Base-by-base conservation (phyloP, 2,888 invertebrate genomes). In the Dolichomitus sp. region DNA sequence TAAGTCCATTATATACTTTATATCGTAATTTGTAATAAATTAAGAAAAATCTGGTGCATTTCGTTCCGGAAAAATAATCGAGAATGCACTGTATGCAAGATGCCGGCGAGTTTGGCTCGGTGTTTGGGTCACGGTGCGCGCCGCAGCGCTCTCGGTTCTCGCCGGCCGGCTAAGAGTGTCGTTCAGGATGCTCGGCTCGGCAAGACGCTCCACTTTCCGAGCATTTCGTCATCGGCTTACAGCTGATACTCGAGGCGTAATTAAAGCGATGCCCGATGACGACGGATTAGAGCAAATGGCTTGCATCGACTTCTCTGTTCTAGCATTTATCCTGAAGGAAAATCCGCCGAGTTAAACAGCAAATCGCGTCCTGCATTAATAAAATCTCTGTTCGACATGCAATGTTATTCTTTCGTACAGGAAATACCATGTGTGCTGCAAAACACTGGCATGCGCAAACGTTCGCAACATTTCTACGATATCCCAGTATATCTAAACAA, bases 221-320 rank as follows among this genome's bases (percentile, higher is more conserved):
- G 61, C 72, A 82, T 84, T 84, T 84, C 84, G 84, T 84, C 84
- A 84, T 84, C 84, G 81, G 80, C 77, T 70, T 74, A 75, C 83
- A 83, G 83, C 83, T 83, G 83, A 83, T 80, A 57, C 69, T 40
- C 40, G 73, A 50, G 50, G 30, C 69, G 80, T 68, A 80, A 83
- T 83, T 83, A 76, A 79, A 75, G 40, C 70, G 70, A 75, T 59
- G 40, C 70, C 17, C 79, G 82, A 79, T 79, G 82, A 83, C 76
- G 80, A 57, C 54, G 59, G 17, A 37, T 40, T 23, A 4, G 11
- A 48, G 33, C 30, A 27, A 68, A 66, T 59, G 19, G 27, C 12
- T 27, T 11, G 27, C 27, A 27, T 12, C 54, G 27, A 23, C 3
- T 9, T 54, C 14, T 27, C 54, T 27, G 27, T 14, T 42, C 23